Percentiles rank a stretch among this genome's conserved stretches.
Conservation (phyloP, 2,113 vertebrate species). For the Hydropotes inermis region DNA sequence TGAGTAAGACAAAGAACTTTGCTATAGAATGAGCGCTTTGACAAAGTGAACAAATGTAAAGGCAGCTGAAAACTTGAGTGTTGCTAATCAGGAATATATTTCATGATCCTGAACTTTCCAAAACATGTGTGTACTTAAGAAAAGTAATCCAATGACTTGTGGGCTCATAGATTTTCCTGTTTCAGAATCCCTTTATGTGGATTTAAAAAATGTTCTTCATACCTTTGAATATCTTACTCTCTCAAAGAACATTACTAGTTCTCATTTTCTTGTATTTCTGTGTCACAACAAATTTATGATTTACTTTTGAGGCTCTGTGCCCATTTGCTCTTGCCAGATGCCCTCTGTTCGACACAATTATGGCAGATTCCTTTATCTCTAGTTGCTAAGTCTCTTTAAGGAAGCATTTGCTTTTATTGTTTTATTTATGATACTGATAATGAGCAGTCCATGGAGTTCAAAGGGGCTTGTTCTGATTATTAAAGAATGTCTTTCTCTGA, state of each 20-base stretch:
- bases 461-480: not conserved
- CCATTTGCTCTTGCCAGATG: not conserved
- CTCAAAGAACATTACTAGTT: not conserved
- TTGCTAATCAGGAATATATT: conserved; percentile 58
- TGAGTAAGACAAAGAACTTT: conserved; percentile 72
- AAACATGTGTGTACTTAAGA: conserved; percentile 11
- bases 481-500: conserved; percentile 33
- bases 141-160: conserved; percentile 49
- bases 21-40: conserved; percentile 54
- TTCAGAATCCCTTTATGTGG: conserved; percentile 40
- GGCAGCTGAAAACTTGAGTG: conserved; percentile 81
- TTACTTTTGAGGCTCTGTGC: conserved; percentile 26
- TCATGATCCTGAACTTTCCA: conserved; percentile 57
- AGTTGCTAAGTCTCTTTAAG: conserved; percentile 37
- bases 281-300: not conserved
- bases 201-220: conserved; percentile 49
- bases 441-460: conserved; percentile 16
- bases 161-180: conserved; percentile 15
- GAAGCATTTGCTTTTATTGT: conserved; percentile 45
- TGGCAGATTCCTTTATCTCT: conserved; percentile 41
- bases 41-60: conserved; percentile 72
- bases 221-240: conserved; percentile 24
- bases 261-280: conserved; percentile 1
- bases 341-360: not conserved
- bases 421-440: conserved; percentile 39